Percentiles rank a stretch among this genome's conserved stretches.
Conservation (phyloP, 1,140 invertebrate genomes). For the Aphelinus atriplicis region DNA sequence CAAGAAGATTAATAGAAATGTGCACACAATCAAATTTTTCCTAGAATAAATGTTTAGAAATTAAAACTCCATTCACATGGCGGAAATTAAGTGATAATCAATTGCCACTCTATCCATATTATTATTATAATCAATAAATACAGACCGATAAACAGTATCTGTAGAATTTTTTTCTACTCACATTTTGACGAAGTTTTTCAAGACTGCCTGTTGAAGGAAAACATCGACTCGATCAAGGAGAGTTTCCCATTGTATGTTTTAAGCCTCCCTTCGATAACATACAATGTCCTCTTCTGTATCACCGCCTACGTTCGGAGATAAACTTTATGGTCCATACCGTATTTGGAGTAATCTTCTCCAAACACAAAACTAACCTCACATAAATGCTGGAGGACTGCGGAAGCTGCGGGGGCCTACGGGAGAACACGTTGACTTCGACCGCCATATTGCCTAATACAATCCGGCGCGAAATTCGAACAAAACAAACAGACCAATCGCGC, state of each 20-base stretch:
- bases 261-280: neutral
- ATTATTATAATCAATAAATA: neutral
- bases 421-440: too few species aligned
- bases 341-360: conserved; percentile 6
- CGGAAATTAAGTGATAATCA: neutral
- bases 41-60: neutral
- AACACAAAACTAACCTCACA: too few species aligned
- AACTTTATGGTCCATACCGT: conserved; percentile 15
- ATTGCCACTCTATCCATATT: neutral
- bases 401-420: too few species aligned
- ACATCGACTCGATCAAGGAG: neutral
- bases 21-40: neutral
- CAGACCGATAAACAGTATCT: neutral
- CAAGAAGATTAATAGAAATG: conserved; percentile 42
- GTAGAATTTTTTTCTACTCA: conserved; percentile 11
- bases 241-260: neutral
- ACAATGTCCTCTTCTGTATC: neutral
- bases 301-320: conserved; percentile 29
- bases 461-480: too few species aligned
- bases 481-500: too few species aligned
- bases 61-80: neutral
- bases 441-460: too few species aligned
- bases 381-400: too few species aligned
- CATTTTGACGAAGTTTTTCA: conserved; percentile 10
- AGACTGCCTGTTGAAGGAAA: neutral